Conservation (phyloP, 2,888 invertebrate species). For the Nymphalis c-album region DNA sequence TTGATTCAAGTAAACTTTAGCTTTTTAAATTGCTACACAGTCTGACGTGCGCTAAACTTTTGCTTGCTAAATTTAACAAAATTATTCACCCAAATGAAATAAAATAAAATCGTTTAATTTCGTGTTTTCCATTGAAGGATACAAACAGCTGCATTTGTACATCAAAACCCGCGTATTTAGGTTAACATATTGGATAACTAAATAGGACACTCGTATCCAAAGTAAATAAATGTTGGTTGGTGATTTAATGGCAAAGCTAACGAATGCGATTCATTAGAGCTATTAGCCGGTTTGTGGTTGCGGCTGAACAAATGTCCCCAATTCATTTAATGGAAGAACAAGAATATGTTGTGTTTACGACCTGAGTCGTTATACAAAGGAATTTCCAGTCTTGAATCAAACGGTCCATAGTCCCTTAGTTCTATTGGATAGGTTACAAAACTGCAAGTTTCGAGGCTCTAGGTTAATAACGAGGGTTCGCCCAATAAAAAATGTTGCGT, state of each 20-base stretch:
- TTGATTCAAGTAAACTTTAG: too few relatives aligned
- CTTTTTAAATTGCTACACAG: background rate
- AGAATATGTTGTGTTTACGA: slow-evolving; percentile 23
- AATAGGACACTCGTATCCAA: slow-evolving; percentile 16
- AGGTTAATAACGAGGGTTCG: too few relatives aligned
- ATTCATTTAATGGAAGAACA: slow-evolving; percentile 27
- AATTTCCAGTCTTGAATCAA: background rate
- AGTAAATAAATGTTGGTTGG: slow-evolving; percentile 28
- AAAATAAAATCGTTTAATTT: background rate
- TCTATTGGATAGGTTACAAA: too few relatives aligned
- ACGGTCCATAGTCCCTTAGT: too few relatives aligned
- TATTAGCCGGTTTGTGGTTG: slow-evolving; percentile 35
- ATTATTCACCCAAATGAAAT: background rate
- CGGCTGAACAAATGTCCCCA: slow-evolving; percentile 20
- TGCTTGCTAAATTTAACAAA: background rate
- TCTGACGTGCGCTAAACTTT: background rate
- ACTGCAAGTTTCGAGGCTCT: too few relatives aligned
- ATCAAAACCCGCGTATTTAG: slow-evolving; percentile 10
- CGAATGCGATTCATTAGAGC: slow-evolving; percentile 37
- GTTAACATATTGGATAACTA: slow-evolving; percentile 17
- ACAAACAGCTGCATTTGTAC: background rate
- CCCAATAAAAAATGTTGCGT: too few relatives aligned
- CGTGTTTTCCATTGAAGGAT: background rate
- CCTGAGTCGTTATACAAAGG: background rate
- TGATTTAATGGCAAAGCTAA: slow-evolving; percentile 30